Percentiles rank a stretch among this genome's conserved stretches.
These are phyloP conservation scores for Aphaenogaster ashmeadi DNA, from an alignment of 1,140 invertebrate species.

Conservation along the genomic window DNA sequence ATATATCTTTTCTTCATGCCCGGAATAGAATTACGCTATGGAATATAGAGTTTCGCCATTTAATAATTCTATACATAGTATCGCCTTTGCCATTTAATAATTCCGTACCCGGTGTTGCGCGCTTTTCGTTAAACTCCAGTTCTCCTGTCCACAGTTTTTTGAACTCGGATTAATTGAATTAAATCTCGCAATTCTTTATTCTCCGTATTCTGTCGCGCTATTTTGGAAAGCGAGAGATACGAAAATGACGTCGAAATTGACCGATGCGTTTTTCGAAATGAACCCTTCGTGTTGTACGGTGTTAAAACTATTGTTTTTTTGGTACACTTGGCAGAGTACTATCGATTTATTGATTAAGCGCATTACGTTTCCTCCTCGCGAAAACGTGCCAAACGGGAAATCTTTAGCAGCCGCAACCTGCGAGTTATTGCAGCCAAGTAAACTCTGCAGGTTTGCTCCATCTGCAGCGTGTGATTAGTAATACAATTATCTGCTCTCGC, in stretches of 20 bases:
- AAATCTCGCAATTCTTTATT: background rate
- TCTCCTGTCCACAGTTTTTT: background rate
- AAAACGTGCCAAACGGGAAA: conserved; percentile 1
- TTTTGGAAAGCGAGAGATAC: background rate
- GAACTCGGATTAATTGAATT: background rate
- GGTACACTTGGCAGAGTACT: background rate
- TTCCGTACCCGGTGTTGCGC: background rate
- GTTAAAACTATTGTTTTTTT: background rate
- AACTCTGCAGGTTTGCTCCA: conserved; percentile 27
- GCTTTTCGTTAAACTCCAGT: background rate
- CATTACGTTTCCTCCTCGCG: conserved; percentile 15
- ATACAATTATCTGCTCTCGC: conserved; percentile 63
- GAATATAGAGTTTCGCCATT: conserved; percentile 26
- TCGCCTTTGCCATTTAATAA: conserved; percentile 20
- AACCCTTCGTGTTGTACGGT: background rate
- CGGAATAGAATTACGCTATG: conserved; percentile 2
- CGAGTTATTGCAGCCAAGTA: conserved; percentile 29
- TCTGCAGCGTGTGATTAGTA: conserved; percentile 36
- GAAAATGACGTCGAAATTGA: background rate
- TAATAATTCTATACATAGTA: background rate
- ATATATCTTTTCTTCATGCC: conserved; percentile 10
- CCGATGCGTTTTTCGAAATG: background rate
- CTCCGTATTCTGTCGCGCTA: background rate
- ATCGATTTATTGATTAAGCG: conserved; percentile 39
- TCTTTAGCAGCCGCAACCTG: conserved; percentile 3